Percentiles rank a stretch among this genome's conserved stretches.
phyloP scores from a whole-genome alignment of 2,113 vertebrate genomes.

The Axis porcinus region DNA sequence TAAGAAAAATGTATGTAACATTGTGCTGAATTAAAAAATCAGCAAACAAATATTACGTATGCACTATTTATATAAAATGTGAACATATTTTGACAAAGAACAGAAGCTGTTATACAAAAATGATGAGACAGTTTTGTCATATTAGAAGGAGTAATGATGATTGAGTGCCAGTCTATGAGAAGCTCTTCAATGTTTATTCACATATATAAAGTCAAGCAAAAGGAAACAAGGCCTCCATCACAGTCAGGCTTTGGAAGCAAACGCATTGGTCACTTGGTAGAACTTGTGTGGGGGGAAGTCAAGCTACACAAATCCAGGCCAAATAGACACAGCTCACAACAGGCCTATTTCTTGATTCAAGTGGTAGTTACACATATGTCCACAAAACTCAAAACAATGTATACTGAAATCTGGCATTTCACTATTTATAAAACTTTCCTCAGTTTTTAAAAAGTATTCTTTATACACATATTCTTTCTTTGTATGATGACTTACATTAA shows the following conservation, averaged over 20 bases:
- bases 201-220: not conserved
- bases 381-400: not conserved
- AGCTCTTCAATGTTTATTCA: not conserved
- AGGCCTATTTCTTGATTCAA: not conserved
- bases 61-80: not conserved
- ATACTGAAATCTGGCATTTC: not conserved
- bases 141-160: not conserved
- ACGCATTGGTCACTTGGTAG: rapidly evolving
- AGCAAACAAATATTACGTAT: not conserved
- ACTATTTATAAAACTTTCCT: not conserved
- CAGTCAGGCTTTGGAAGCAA: not conserved
- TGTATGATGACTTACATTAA: not conserved
- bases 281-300: rapidly evolving
- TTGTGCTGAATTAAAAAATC: not conserved
- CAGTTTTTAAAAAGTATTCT: not conserved
- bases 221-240: not conserved
- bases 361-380: not conserved
- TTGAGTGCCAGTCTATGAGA: not conserved
- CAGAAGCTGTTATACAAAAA: not conserved
- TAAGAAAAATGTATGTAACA: not conserved
- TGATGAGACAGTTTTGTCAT: not conserved
- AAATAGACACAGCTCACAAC: not conserved
- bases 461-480: not conserved
- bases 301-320: not conserved
- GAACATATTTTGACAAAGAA: not conserved